These are phyloP conservation scores for Sebastes itinus DNA, from an alignment of 2,797 vertebrate genomes.

Conservation along the genomic window DNA sequence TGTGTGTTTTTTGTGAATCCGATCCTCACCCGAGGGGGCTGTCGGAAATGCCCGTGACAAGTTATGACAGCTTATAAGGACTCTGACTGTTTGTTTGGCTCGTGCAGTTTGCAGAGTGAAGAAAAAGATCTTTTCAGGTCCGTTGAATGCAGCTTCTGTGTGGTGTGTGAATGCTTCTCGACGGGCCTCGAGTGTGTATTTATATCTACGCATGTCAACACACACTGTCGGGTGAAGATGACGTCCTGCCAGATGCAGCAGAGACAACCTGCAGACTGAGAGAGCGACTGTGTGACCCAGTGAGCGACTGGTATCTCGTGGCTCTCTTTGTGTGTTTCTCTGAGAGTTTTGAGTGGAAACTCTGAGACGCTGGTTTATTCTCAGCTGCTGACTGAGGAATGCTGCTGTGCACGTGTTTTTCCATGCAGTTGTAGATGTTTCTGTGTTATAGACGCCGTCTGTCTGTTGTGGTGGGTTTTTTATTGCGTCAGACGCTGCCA, in stretches of 20 bases:
- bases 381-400: slow-evolving; percentile 50
- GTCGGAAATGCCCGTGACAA: slow-evolving; percentile 72
- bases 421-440: slow-evolving; percentile 52
- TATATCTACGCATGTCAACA: slow-evolving; percentile 50
- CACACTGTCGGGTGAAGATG: slow-evolving; percentile 46
- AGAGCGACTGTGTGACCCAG: slow-evolving; percentile 36
- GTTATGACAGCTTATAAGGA: slow-evolving; percentile 71
- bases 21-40: slow-evolving; percentile 34
- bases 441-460: slow-evolving; percentile 16
- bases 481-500: slow-evolving; percentile 27
- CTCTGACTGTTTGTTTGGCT: slow-evolving; percentile 61
- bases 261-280: slow-evolving; percentile 28
- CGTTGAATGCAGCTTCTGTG: slow-evolving; percentile 74
- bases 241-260: slow-evolving; percentile 54
- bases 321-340: slow-evolving; percentile 48
- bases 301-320: slow-evolving; percentile 42
- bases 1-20: slow-evolving; percentile 38
- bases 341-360: slow-evolving; percentile 51
- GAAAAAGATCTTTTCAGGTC: slow-evolving; percentile 64
- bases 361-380: slow-evolving; percentile 60
- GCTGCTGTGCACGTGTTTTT: slow-evolving; percentile 61
- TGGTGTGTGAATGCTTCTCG: slow-evolving; percentile 39
- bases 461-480: slow-evolving; percentile 62
- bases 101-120: slow-evolving; percentile 26
- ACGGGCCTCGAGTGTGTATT: slow-evolving; percentile 61